phyloP scores from a whole-genome alignment of 1,140 invertebrate species.

The Drosophila virilis region DNA sequence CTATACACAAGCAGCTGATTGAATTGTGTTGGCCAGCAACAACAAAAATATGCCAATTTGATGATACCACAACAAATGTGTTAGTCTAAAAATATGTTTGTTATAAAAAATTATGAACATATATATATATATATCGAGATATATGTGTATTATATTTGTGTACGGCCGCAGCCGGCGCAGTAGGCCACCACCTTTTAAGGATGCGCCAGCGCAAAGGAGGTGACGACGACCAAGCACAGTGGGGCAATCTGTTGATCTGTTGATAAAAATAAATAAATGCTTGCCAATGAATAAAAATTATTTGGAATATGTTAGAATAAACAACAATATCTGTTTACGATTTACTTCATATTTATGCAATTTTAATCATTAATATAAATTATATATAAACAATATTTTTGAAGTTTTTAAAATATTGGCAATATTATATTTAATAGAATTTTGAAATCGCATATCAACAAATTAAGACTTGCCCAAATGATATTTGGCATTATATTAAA shows the following conservation, averaged over 20 bases:
- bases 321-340: no score
- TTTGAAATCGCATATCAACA: no score
- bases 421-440: no score
- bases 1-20: slow-evolving; percentile 72
- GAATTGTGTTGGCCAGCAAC: slow-evolving; percentile 78
- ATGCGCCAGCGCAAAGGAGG: slow-evolving; percentile 61
- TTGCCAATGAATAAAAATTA: not conserved
- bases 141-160: slow-evolving; percentile 33
- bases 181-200: slow-evolving; percentile 80
- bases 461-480: no score
- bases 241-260: not conserved
- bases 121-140: slow-evolving; percentile 34
- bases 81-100: slow-evolving; percentile 72
- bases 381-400: not conserved
- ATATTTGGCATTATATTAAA: no score
- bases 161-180: slow-evolving; percentile 42
- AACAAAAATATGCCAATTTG: slow-evolving; percentile 80
- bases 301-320: no score
- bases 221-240: slow-evolving; percentile 37
- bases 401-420: no score
- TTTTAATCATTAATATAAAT: not conserved
- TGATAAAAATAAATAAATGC: not conserved
- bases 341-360: not conserved
- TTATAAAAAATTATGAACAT: slow-evolving; percentile 65
- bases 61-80: slow-evolving; percentile 81